phyloP scores from a whole-genome alignment of 2,888 invertebrate genomes.

The Ypsolopha scabrella region DNA sequence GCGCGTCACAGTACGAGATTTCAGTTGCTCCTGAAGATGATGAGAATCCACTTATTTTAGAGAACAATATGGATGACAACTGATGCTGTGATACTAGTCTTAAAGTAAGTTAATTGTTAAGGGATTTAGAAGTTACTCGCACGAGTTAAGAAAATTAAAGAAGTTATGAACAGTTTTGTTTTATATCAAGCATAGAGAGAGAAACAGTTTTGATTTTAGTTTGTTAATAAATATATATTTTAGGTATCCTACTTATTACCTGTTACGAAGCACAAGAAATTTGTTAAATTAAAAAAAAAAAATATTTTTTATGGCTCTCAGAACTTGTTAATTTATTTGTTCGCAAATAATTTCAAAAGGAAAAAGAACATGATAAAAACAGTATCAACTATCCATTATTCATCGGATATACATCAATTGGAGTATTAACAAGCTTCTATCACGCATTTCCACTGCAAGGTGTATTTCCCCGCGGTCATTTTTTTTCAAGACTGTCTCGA shows the following conservation, averaged over 20 bases:
- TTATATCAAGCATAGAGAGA: not conserved
- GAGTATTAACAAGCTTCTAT: slow-evolving; percentile 16
- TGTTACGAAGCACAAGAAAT: too few relatives aligned
- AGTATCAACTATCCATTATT: not conserved
- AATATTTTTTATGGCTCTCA: too few relatives aligned
- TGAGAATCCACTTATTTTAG: slow-evolving; percentile 39
- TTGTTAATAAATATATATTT: not conserved
- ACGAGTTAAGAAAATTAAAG: not conserved
- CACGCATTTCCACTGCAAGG: slow-evolving; percentile 21
- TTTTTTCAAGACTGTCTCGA: slow-evolving; percentile 29
- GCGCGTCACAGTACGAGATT: slow-evolving; percentile 29
- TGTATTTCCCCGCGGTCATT: slow-evolving; percentile 23
- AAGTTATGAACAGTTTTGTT: not conserved
- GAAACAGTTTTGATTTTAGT: not conserved
- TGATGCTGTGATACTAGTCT: slow-evolving; percentile 5
- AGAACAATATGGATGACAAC: slow-evolving; percentile 14
- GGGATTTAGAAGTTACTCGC: slow-evolving; percentile 14
- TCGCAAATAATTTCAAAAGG: too few relatives aligned
- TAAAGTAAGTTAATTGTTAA: slow-evolving; percentile 38
- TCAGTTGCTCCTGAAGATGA: slow-evolving; percentile 25
- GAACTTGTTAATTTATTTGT: too few relatives aligned
- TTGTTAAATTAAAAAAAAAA: too few relatives aligned
- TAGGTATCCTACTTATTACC: too few relatives aligned
- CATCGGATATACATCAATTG: slow-evolving; percentile 12
- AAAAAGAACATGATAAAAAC: too few relatives aligned